Percentiles rank a stretch among this genome's conserved stretches.
Conservation (phyloP, 2,888 invertebrate species). For the Melinaea marsaeus region DNA sequence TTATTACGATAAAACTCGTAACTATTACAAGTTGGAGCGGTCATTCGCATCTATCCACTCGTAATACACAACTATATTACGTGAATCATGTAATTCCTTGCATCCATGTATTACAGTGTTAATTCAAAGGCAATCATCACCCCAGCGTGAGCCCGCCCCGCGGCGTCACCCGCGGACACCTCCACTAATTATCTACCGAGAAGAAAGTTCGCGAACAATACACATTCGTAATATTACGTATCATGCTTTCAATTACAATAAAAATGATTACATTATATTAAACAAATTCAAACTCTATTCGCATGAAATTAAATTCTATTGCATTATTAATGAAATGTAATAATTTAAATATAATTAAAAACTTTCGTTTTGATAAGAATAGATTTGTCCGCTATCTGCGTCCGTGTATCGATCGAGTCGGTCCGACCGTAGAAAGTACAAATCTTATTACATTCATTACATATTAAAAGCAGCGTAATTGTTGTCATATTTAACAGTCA, state of each 20-base stretch:
- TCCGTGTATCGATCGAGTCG: constrained; percentile 33
- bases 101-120: constrained; percentile 6
- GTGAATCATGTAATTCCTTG: background rate
- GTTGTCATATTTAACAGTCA: constrained; percentile 3
- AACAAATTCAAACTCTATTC: constrained; percentile 15
- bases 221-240: constrained; percentile 55
- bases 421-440: constrained; percentile 30
- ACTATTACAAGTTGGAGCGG: background rate
- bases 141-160: constrained; percentile 8
- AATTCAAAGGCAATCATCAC: constrained; percentile 19
- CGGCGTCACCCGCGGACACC: constrained; percentile 14
- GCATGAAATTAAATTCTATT: constrained; percentile 10
- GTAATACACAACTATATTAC: background rate
- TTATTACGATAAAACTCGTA: background rate
- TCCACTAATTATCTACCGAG: constrained; percentile 51
- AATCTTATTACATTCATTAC: constrained; percentile 18
- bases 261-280: constrained; percentile 27
- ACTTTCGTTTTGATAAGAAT: constrained; percentile 58
- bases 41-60: constrained; percentile 1
- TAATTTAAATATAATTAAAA: constrained; percentile 58
- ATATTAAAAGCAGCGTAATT: constrained; percentile 9
- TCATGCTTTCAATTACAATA: constrained; percentile 44
- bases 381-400: constrained; percentile 41
- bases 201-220: constrained; percentile 62
- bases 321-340: constrained; percentile 21